Base-by-base conservation (phyloP, 2,113 vertebrate genomes). In the Ammodytes dubius region DNA sequence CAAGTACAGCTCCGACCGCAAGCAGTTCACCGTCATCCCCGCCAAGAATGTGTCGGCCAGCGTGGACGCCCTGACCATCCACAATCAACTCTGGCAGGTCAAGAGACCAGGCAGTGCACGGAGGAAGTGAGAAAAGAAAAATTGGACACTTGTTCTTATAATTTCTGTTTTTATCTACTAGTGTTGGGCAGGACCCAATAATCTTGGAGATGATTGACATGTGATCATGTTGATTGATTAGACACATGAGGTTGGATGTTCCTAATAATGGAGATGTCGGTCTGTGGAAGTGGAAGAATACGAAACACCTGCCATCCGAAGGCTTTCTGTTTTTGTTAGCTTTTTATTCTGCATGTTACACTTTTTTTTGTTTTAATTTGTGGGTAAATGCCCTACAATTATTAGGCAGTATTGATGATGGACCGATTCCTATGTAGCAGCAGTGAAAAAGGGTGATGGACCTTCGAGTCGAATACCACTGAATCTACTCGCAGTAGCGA, bases 1-100 rank as follows among this genome's bases (percentile, higher is more conserved):
- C 85, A 99, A 99, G 50, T 99, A 99, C 94, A 99, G 96, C 90
- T 99, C 97, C 0, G 98, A 99, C 95, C 96, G 98, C 63, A 99
- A 99, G 92, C 97, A 99, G 94, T 99, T 99, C 66, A 99, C 90
- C 0, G 82, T 97, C 88, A 99, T 99, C 84, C 98, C 97, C 0
- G 96, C 97, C 90, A 99, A 99, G 94, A 96, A 95, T 57, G 97
- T 99, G 95, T 99, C 98, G 0, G 98, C 96, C 91, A 99, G 97
- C 0, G 96, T 99, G 89, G 98, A 99, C 2, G 98, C 98, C 0
- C 95, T 99, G 59, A 99, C 98, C 1, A 99, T 99, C 67, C 98
- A 99, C 52, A 97, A 96, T 87, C 96, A 99, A 86, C 88, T 99
- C 87, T 99, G 98, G 98, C 98, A 99, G 87, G 94, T 96, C 91